Base-by-base conservation (phyloP, 2,797 vertebrate species). In the Chelon labrosus region DNA sequence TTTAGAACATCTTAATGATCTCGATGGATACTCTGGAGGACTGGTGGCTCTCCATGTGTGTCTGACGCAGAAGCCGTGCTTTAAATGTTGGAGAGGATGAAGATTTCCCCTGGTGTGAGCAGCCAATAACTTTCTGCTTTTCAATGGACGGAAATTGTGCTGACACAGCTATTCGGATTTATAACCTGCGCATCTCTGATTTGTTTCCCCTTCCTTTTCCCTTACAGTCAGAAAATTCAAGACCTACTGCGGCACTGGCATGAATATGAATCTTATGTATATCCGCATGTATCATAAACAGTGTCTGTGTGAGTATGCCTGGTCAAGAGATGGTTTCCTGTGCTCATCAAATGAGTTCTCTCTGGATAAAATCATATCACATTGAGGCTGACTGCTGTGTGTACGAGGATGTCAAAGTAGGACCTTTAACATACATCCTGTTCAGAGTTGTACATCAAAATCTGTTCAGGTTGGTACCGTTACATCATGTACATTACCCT, bases 161-260 rank as follows among this genome's bases (percentile, higher is more conserved):
- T 85, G 89, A 91, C 85, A 69, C 58, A 10, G 82, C 78, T 31
- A 46, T 79, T 84, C 72, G 22, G 80, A 83, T 79, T 82, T 56
- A 78, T 72, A 79, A 77, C 82, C 68, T 59, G 67, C 22, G 75
- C 66, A 74, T 75, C 62, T 65, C 37, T 75, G 65, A 88, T 82
- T 85, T 69, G 42, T 72, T 67, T 62, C 64, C 53, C 31, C 13
- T 50, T 41, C 65, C 39, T 46, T 6, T 1, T n/a, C 27, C 35
- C 9, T 35, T 25, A 47, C 49, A 69, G 62, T 44, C 53, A 39
- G 59, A 71, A 79, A 73, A 83, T 64, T 68, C 68, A 77, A 82
- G 61, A 65, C 51, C 71, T 53, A 27, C 60, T 55, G 44, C 20
- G 52, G 39, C 17, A 47, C 38, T 42, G 37, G 27, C 22, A 69